phyloP scores from a whole-genome alignment of 2,888 invertebrate species.

The Drosophila emarginata region DNA sequence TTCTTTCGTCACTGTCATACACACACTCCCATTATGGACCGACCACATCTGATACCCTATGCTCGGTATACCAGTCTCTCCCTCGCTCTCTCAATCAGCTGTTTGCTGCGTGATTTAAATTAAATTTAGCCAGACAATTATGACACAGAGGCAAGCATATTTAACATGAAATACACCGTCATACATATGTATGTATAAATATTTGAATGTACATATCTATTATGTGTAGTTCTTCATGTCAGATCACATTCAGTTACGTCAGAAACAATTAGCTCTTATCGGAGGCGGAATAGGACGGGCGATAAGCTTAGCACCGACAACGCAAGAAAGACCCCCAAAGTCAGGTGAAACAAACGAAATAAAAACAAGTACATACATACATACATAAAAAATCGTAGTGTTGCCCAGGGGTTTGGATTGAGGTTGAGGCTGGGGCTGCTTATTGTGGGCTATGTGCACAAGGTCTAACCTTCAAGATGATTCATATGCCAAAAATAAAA shows the following conservation, averaged over 20 bases:
- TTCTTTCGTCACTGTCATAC: background rate
- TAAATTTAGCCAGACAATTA: constrained; percentile 25
- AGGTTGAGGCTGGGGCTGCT: background rate
- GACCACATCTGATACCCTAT: background rate
- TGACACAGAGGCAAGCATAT: constrained; percentile 2
- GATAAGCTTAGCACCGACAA: background rate
- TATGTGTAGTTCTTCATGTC: background rate
- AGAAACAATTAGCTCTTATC: constrained; percentile 1
- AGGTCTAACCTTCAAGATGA: constrained; percentile 9
- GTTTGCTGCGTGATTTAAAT: constrained; percentile 35
- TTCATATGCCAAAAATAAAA: constrained; percentile 1
- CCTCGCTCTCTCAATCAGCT: constrained; percentile 26
- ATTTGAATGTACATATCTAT: background rate
- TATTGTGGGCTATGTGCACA: background rate
- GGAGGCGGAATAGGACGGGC: background rate
- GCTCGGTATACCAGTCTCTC: background rate
- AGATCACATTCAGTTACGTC: constrained; percentile 3
- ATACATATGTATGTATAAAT: background rate
- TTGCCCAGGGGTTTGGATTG: background rate
- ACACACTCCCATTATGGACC: too few species aligned
- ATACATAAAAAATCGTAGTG: background rate
- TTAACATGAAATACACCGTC: background rate
- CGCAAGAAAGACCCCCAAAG: background rate
- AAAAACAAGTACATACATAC: background rate
- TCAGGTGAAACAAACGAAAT: background rate